Evolutionary conservation across 2,797 vertebrate species (phyloP).

Genomic region (Pipistrellus pipistrellus): DNA sequence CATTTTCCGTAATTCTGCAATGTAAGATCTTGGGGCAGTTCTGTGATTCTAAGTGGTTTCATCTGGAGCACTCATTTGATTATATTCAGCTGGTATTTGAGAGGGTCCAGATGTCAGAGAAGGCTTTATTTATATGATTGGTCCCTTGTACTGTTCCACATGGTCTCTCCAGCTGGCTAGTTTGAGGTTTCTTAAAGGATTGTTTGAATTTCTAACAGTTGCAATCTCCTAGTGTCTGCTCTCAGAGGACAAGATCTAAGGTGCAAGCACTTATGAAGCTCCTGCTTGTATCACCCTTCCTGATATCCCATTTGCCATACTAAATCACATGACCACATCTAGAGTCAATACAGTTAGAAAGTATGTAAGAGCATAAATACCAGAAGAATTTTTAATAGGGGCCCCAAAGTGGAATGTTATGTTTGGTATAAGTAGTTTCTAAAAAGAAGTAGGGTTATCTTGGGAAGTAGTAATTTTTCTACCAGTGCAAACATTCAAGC

Average conservation of each 20-base stretch:
- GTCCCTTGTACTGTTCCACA: neutral
- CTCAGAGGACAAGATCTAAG: neutral
- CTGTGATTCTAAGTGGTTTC: neutral
- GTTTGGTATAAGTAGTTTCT: conserved; percentile 25
- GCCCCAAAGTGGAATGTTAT: neutral
- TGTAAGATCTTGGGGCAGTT: neutral
- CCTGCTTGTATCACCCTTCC: neutral
- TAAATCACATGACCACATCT: neutral
- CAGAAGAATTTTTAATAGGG: neutral
- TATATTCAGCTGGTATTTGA: neutral
- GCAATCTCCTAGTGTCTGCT: neutral
- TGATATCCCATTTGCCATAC: neutral
- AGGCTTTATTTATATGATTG: neutral
- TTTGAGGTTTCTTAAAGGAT: neutral
- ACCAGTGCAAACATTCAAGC: neutral
- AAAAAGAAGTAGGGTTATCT: neutral
- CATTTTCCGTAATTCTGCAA: neutral
- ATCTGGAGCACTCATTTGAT: neutral
- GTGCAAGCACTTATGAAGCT: neutral
- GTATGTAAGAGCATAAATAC: neutral
- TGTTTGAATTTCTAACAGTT: neutral
- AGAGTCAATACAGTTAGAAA: neutral
- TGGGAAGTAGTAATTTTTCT: neutral
- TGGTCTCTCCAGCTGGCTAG: neutral
- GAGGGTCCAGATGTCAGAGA: neutral